These are phyloP conservation scores for Heliopora coerulea DNA, from an alignment of 92 coral and sea anemone species.

Conservation along the genomic window DNA sequence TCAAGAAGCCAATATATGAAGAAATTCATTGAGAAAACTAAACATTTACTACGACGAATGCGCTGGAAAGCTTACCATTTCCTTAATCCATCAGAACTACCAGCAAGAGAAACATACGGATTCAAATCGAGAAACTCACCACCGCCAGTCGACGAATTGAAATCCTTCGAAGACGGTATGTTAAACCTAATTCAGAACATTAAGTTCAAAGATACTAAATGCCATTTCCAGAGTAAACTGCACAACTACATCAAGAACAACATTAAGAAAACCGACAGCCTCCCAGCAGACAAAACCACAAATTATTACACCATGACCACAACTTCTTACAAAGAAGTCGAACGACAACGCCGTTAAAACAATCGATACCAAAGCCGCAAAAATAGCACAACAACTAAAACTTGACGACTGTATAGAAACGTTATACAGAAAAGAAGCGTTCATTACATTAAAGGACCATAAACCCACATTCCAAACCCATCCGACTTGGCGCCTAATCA, in stretches of 20 bases:
- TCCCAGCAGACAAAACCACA: constrained; percentile 36
- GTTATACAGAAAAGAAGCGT: constrained; percentile 43
- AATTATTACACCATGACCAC: constrained; percentile 14
- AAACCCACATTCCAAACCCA: constrained; percentile 47
- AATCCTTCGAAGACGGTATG: not conserved
- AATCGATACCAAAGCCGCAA: constrained; percentile 29
- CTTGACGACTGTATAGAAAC: constrained; percentile 40
- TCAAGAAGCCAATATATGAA: constrained; percentile 36
- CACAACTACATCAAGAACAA: not conserved
- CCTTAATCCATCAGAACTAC: constrained; percentile 19
- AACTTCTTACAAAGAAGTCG: constrained; percentile 6
- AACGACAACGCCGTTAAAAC: not conserved
- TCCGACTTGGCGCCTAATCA: constrained; percentile 49
- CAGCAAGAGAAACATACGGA: not conserved
- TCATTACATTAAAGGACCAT: constrained; percentile 49
- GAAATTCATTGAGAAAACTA: constrained; percentile 45
- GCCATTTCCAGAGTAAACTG: not conserved
- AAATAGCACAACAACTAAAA: constrained; percentile 25
- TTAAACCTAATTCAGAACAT: not conserved
- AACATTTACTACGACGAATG: constrained; percentile 42
- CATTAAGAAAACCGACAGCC: not conserved
- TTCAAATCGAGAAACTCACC: not conserved
- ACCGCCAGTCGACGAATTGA: not conserved
- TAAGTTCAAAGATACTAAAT: not conserved
- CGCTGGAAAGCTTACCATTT: constrained; percentile 46